Conservation (phyloP, 1,140 invertebrate genomes). For the Maniola jurtina region DNA sequence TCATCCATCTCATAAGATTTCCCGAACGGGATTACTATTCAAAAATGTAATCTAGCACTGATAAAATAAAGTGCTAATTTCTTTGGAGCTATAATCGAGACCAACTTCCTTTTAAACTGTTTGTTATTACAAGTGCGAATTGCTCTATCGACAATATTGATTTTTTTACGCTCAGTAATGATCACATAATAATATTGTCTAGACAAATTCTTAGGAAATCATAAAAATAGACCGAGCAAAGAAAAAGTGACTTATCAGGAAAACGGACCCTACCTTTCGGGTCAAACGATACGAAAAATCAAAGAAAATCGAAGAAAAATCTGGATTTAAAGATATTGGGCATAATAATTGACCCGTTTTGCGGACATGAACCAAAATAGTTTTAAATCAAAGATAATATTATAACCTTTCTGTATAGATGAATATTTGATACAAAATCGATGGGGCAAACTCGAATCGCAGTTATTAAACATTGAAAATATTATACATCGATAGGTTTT, state of each 20-base stretch:
- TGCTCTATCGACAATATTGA: conserved; percentile 23
- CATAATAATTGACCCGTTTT: too few relatives aligned
- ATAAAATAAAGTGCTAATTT: conserved; percentile 40
- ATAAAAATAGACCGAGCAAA: neutral
- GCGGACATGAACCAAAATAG: too few relatives aligned
- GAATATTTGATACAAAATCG: too few relatives aligned
- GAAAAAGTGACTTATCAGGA: neutral
- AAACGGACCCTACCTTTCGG: too few relatives aligned
- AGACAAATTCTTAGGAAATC: conserved; percentile 2
- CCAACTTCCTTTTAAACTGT: conserved; percentile 26
- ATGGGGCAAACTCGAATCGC: too few relatives aligned
- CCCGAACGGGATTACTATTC: conserved; percentile 44
- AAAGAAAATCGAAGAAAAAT: neutral
- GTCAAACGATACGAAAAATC: too few relatives aligned
- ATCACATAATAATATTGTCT: conserved; percentile 5
- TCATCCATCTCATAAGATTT: conserved; percentile 66
- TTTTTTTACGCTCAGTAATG: conserved; percentile 19
- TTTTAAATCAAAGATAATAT: too few relatives aligned
- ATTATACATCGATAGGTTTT: too few relatives aligned
- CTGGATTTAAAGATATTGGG: too few relatives aligned
- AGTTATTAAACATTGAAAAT: too few relatives aligned
- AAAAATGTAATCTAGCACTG: conserved; percentile 44
- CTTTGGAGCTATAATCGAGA: neutral
- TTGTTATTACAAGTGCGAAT: conserved; percentile 34
- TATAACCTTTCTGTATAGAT: too few relatives aligned